Evolutionary conservation across 2,888 invertebrate genomes (phyloP).

Genomic region (Parnassius mnemosyne): DNA sequence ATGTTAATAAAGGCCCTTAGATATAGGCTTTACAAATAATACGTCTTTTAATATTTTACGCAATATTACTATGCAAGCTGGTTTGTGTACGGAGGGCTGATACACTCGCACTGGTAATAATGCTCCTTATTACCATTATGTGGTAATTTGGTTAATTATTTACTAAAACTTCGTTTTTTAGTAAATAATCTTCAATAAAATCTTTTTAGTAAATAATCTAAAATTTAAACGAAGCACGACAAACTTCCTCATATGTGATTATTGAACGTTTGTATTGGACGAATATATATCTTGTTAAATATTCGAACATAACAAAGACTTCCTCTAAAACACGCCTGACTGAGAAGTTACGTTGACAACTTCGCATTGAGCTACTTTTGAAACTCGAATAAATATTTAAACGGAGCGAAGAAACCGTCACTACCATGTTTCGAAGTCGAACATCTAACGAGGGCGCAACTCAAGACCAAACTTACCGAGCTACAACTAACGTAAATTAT

Average conservation of each 20-base stretch:
- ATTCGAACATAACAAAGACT: constrained; percentile 30
- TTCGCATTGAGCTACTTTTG: constrained; percentile 43
- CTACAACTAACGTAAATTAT: constrained; percentile 76
- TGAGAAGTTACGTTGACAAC: constrained; percentile 44
- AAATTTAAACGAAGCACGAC: too few species aligned
- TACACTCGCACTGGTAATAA: too few species aligned
- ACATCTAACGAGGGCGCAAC: constrained; percentile 35
- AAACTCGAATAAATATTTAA: constrained; percentile 70
- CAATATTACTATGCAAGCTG: too few species aligned
- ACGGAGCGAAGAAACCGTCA: constrained; percentile 62
- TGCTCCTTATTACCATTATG: too few species aligned
- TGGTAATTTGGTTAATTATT: too few species aligned
- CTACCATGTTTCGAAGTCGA: constrained; percentile 43
- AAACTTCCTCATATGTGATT: not conserved
- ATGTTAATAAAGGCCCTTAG: too few species aligned
- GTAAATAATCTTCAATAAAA: too few species aligned
- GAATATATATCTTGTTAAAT: constrained; percentile 25
- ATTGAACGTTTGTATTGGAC: constrained; percentile 8
- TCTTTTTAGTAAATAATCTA: too few species aligned
- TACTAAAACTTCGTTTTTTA: too few species aligned
- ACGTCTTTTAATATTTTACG: too few species aligned
- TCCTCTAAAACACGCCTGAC: constrained; percentile 30
- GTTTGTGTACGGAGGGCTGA: too few species aligned
- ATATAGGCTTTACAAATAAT: too few species aligned
- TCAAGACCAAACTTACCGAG: constrained; percentile 52